A percentile compares a stretch with the other conserved stretches of the same genome.
Conservation (phyloP, 2,888 invertebrate genomes). For the Heliconius charithonia region DNA sequence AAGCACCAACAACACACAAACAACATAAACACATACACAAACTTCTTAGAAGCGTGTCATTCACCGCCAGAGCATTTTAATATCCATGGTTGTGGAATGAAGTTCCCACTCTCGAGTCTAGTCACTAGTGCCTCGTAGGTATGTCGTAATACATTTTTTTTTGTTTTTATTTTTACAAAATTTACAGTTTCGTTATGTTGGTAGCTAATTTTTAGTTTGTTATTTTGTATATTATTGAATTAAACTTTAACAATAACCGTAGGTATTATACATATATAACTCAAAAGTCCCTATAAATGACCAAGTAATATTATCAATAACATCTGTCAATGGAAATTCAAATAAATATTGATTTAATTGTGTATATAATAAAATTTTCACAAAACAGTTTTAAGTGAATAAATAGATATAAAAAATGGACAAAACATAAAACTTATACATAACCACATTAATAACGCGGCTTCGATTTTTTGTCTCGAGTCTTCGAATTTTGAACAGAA, state of each 20-base stretch:
- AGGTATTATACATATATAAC: no score
- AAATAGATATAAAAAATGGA: no score
- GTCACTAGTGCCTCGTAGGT: not conserved
- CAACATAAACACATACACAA: no score
- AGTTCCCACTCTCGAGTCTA: slow-evolving; percentile 5
- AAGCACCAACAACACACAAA: slow-evolving; percentile 33
- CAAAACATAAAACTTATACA: no score
- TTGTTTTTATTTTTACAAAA: not conserved
- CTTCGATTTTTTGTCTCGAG: not conserved
- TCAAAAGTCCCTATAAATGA: no score
- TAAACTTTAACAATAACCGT: not conserved
- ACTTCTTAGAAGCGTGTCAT: slow-evolving; percentile 50
- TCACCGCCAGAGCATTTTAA: slow-evolving; percentile 47
- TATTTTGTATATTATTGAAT: not conserved
- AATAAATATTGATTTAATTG: no score
- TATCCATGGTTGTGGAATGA: slow-evolving; percentile 26
- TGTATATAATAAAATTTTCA: no score
- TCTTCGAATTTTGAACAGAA: no score
- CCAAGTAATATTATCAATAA: no score
- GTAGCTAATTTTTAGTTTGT: not conserved
- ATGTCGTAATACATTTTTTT: slow-evolving; percentile 16
- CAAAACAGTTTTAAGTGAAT: no score
- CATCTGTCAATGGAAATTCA: no score
- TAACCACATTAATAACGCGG: no score
- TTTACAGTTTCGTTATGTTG: not conserved